Percentiles rank a stretch among this genome's conserved stretches.
phyloP scores from a whole-genome alignment of 1,140 invertebrate species.

The Solen grandis region DNA sequence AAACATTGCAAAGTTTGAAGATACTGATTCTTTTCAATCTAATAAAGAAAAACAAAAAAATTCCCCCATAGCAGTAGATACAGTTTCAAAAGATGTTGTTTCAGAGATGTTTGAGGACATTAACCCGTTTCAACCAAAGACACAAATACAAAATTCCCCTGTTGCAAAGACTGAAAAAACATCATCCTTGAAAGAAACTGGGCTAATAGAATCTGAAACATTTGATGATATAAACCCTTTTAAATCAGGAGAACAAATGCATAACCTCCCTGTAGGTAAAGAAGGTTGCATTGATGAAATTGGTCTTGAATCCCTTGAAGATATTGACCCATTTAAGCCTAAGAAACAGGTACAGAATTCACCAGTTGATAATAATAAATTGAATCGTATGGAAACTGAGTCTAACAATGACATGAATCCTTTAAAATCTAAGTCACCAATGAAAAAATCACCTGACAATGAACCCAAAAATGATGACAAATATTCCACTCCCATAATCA shows the following conservation, averaged over 20 bases:
- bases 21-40: constrained; percentile 45
- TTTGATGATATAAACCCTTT: constrained; percentile 11
- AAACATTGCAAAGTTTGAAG: constrained; percentile 5
- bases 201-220: background rate
- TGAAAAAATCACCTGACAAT: background rate
- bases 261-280: constrained; percentile 7
- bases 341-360: constrained; percentile 42
- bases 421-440: background rate
- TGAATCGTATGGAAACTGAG: no score
- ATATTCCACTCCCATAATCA: background rate
- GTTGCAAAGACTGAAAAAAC: no score
- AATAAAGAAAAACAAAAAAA: constrained; percentile 6
- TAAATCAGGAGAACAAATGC: constrained; percentile 43
- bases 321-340: constrained; percentile 37
- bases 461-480: background rate
- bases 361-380: background rate
- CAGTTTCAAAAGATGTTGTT: background rate
- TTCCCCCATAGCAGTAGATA: background rate
- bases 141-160: constrained; percentile 22
- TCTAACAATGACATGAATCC: background rate
- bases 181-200: no score
- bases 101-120: background rate
- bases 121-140: constrained; percentile 30
- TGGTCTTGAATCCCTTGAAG: background rate
- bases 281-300: background rate